A percentile compares a stretch with the other conserved stretches of the same genome.
Conservation (phyloP, 2,113 vertebrate species). For the Bos indicus region DNA sequence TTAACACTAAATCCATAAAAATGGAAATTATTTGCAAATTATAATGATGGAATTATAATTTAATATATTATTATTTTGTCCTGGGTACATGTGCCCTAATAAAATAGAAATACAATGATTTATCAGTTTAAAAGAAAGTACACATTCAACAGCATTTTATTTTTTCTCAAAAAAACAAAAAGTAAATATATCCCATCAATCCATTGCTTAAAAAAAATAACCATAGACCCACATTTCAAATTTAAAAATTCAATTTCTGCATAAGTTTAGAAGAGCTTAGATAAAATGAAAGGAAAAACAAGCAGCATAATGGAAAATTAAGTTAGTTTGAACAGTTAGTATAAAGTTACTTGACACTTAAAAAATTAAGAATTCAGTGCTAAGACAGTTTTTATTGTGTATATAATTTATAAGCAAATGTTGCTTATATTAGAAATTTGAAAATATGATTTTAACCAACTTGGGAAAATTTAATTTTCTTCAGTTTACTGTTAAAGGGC, state of each 20-base stretch:
- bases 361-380: conserved; percentile 31
- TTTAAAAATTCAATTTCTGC: conserved; percentile 74
- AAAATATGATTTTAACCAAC: conserved; percentile 32
- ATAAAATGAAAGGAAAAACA: conserved; percentile 75
- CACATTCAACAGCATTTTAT: neutral
- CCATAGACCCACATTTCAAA: conserved; percentile 73
- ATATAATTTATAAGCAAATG: neutral
- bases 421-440: neutral
- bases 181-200: conserved; percentile 81
- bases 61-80: conserved; percentile 2
- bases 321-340: conserved; percentile 73
- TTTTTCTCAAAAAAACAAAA: neutral
- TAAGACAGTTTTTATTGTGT: neutral
- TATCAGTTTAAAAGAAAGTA: conserved; percentile 13
- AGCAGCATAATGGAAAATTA: conserved; percentile 86
- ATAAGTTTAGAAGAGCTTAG: conserved; percentile 74
- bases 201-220: conserved; percentile 81
- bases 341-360: conserved; percentile 4
- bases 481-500: conserved; percentile 30
- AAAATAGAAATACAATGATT: conserved; percentile 36
- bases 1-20: neutral
- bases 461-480: conserved; percentile 9
- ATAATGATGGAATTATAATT: conserved; percentile 28
- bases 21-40: conserved; percentile 16
- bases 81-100: neutral